Evolutionary conservation across 1,140 invertebrate genomes (phyloP), one percentile per base, ranked within the genome.

Genomic region (Muscidifurax raptorellus): DNA sequence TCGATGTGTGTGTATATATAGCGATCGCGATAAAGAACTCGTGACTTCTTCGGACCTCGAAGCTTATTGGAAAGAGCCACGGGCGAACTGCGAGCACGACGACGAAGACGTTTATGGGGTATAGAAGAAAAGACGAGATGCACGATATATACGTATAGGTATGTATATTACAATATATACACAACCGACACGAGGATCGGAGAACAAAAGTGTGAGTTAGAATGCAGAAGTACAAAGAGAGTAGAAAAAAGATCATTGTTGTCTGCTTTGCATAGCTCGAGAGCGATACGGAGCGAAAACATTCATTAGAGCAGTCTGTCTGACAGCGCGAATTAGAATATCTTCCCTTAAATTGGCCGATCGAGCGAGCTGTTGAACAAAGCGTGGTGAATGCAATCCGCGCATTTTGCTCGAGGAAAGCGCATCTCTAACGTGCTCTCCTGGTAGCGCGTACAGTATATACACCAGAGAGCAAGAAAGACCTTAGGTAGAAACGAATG

Each of bases 11-110:
- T n/a, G n/a, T n/a, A n/a, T n/a, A n/a, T n/a, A n/a, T n/a, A 40
- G 40, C 80, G 66, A 85, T 86, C 82, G 64, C 80, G 75, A 83
- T 83, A 78, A 83, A 69, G 82, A 78, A 71, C n/a, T 85, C 84
- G 79, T 71, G 80, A 80, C 78, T 81, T 36, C 79, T 71, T 69
- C 13, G 71, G 75, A 59, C 52, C 44, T 32, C 59, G 13, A 22
- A 25, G 72, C 40, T 76, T 59, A 25, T 64, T 82, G 59, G 59
- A 82, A 82, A 86, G 82, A 83, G 75, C 72, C 36, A 44, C 59
- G 59, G 28, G 64, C 84, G 71, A 87, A 86, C 83, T 85, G 83
- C 84, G 52, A 4, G 52, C 52, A 59, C 52, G 52, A 83, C 86
- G 82, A 30, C 52, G 7, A 27, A 25, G n/a, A 69, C 74, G n/a